These are phyloP conservation scores for Syrphus vitripennis DNA, from an alignment of 2,888 invertebrate species.

Conservation along the genomic window DNA sequence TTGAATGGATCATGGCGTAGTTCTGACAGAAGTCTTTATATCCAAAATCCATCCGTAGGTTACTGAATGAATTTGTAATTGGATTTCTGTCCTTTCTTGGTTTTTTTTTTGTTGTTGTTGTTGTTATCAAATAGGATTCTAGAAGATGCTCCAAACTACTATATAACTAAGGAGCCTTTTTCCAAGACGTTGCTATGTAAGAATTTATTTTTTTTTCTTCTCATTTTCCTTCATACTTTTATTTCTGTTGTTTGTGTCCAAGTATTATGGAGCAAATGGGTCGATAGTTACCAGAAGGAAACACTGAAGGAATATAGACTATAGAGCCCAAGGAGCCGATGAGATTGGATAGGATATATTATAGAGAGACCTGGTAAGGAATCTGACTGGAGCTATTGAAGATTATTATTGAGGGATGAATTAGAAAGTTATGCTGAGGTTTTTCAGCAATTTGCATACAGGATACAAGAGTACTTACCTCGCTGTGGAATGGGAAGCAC, in stretches of 20 bases:
- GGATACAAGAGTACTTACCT: background rate
- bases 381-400: constrained; percentile 35
- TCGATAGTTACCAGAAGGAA: background rate
- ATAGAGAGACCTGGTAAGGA: constrained; percentile 1
- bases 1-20: constrained; percentile 71
- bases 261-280: background rate
- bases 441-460: constrained; percentile 60
- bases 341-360: background rate
- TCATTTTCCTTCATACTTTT: constrained; percentile 18
- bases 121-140: constrained; percentile 64
- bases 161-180: constrained; percentile 30
- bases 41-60: constrained; percentile 70
- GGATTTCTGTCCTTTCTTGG: constrained; percentile 64
- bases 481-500: background rate
- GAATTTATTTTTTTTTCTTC: constrained; percentile 5
- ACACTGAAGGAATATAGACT: background rate
- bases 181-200: constrained; percentile 29
- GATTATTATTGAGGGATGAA: constrained; percentile 57
- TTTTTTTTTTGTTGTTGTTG: constrained; percentile 53
- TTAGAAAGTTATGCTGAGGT: constrained; percentile 57
- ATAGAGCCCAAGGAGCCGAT: background rate
- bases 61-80: constrained; percentile 72
- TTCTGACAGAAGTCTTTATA: constrained; percentile 71
- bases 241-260: constrained; percentile 23
- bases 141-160: constrained; percentile 57